Conservation (phyloP, 2,888 invertebrate genomes). For the Pteria penguin region DNA sequence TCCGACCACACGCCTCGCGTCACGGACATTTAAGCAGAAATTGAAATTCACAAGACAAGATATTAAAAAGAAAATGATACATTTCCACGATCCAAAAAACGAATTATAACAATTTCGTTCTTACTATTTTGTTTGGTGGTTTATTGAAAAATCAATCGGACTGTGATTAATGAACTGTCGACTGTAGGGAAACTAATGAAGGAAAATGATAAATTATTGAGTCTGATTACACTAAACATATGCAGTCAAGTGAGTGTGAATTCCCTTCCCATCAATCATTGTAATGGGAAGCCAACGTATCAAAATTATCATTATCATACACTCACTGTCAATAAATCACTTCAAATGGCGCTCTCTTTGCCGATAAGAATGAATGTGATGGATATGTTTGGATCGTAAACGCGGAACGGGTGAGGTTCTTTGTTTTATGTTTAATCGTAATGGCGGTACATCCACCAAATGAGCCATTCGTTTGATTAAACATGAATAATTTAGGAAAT, state of each 20-base stretch:
- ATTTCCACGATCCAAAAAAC: no score
- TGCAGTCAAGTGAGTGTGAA: conserved; percentile 48
- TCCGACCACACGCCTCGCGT: no score
- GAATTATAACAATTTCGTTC: conserved; percentile 10
- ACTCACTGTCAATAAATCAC: conserved; percentile 45
- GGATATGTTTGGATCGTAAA: conserved; percentile 11
- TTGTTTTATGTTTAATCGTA: conserved; percentile 6
- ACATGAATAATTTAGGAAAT: neutral
- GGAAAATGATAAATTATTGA: conserved; percentile 52
- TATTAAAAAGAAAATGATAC: no score
- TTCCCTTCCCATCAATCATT: conserved; percentile 45
- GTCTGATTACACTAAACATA: conserved; percentile 49
- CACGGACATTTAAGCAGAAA: no score
- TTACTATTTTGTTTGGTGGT: conserved; percentile 30
- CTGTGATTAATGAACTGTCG: conserved; percentile 47
- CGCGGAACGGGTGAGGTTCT: neutral
- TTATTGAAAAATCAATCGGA: conserved; percentile 49
- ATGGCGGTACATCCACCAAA: neutral
- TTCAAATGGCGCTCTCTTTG: conserved; percentile 5
- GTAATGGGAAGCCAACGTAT: conserved; percentile 44
- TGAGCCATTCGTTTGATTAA: neutral
- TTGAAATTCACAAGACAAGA: no score
- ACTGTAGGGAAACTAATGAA: conserved; percentile 49
- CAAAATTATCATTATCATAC: conserved; percentile 45
- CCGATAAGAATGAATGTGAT: conserved; percentile 9